Percentiles rank a stretch among this genome's conserved stretches.
Evolutionary conservation across 2,797 vertebrate species (phyloP).

Genomic region (Pogonophryne albipinna): DNA sequence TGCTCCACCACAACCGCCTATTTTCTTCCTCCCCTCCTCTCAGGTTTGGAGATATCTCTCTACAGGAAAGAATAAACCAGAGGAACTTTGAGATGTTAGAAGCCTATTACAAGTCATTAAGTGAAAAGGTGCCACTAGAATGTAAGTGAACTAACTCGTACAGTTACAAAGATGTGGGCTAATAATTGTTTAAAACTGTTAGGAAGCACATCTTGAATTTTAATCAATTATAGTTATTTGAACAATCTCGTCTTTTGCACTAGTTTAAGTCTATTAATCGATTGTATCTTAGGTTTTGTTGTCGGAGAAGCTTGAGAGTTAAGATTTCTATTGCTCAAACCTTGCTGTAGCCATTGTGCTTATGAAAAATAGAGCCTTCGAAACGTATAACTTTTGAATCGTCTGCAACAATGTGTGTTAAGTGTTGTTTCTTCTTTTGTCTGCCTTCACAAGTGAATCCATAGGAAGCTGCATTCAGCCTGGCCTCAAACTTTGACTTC

Average conservation of each 20-base stretch:
- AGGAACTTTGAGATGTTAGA: conserved; percentile 95
- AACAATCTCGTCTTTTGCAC: too few relatives aligned
- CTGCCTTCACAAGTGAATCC: neutral
- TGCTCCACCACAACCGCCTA: neutral
- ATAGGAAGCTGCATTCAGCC: neutral
- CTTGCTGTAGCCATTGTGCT: too few relatives aligned
- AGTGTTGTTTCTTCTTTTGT: neutral
- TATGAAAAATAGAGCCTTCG: too few relatives aligned
- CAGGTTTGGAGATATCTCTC: conserved; percentile 97
- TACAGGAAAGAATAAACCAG: conserved; percentile 98
- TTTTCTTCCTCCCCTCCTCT: conserved; percentile 21
- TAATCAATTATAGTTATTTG: too few relatives aligned
- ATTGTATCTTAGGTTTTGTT: too few relatives aligned
- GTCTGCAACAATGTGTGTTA: neutral
- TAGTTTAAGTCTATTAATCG: too few relatives aligned
- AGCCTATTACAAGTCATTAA: conserved; percentile 94
- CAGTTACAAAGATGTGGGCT: neutral
- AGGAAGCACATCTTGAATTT: neutral
- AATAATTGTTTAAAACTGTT: neutral
- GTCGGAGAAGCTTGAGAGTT: too few relatives aligned
- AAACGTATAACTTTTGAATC: neutral
- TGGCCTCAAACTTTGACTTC: neutral
- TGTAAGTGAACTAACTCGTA: conserved; percentile 87
- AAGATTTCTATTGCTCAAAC: too few relatives aligned
- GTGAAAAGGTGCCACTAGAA: conserved; percentile 92